phyloP scores from a whole-genome alignment of 2,113 vertebrate species.

The Chamaea fasciata region DNA sequence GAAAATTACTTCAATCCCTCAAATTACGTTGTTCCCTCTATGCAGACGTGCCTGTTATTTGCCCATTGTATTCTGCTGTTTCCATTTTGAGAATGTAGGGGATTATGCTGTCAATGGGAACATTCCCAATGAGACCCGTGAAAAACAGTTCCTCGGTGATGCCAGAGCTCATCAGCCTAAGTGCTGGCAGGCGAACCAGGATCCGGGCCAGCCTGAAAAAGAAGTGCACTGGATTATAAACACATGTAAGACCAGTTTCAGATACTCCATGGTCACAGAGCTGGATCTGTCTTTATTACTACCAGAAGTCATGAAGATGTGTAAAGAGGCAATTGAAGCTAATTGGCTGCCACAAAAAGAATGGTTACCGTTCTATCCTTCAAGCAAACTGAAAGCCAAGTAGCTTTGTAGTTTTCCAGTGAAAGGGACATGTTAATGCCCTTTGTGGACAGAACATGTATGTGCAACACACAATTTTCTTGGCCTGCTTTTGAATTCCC shows the following conservation, averaged over 20 bases:
- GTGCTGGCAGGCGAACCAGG: conserved; percentile 91
- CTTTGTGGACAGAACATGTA: background rate
- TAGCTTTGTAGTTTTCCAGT: background rate
- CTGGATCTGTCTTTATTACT: background rate
- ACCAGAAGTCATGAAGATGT: background rate
- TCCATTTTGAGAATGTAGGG: conserved; percentile 99
- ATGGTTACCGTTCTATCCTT: background rate
- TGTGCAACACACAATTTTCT: background rate
- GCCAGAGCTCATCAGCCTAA: conserved; percentile 94
- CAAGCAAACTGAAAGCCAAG: background rate
- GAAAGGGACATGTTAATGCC: background rate
- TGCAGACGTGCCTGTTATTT: conserved; percentile 82
- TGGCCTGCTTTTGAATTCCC: background rate
- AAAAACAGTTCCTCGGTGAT: conserved; percentile 99
- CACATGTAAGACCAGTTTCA: background rate
- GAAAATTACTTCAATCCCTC: conserved; percentile 8
- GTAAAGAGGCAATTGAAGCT: background rate
- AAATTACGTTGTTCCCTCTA: conserved; percentile 48
- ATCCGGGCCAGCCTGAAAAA: conserved; percentile 88
- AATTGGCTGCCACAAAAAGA: background rate
- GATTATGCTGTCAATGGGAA: conserved; percentile 99
- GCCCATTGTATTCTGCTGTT: conserved; percentile 95
- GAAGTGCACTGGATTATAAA: conserved; percentile 9
- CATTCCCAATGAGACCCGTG: conserved; percentile 95
- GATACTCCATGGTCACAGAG: background rate